Base-by-base conservation (phyloP, 1,140 invertebrate genomes). In the Lysiphlebus fabarum region DNA sequence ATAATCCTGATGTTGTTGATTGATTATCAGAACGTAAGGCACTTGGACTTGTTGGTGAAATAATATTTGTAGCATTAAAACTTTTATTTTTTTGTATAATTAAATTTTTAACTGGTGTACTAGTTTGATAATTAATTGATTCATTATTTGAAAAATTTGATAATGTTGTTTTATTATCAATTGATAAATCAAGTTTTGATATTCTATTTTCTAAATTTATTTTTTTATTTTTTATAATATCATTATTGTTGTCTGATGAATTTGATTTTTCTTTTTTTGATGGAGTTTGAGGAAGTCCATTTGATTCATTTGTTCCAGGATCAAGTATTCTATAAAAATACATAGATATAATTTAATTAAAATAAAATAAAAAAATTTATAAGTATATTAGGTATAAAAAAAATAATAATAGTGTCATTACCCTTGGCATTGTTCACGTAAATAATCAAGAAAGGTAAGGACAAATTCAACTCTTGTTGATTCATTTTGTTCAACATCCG, bases 381-480 rank as follows among this genome's bases (percentile, higher is more conserved):
- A 58, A n/a, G n/a, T n/a, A n/a, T n/a, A n/a, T n/a, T n/a, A n/a
- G n/a, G n/a, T n/a, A 45, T 44, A 53, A 63, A 58, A 47, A 26
- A 44, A 44, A 40, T 33, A 49, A 48, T 56, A 11, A 26, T 58
- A 58, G 1, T 17, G 12, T 37, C 9, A 44, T 63, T 65, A 70
- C 69, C 67, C 62, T 61, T 41, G 49, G 53, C 65, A 65, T 50
- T 70, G 67, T 51, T 65, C 58, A 14, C 62, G 43, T 34, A 70
- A 44, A 58, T 63, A 63, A 58, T 66, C 62, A 37, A 68, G 47
- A 53, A 66, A 68, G 53, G 56, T 66, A 12, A 36, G 34, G 5
- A 66, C 55, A 54, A 68, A 68, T 56, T 66, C 66, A 14, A 55
- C 61, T 55, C 50, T 58, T 41, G 45, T 17, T 45, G 56, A 66